Evolutionary conservation across 2,113 vertebrate genomes (phyloP).

Genomic region (Aix galericulata): DNA sequence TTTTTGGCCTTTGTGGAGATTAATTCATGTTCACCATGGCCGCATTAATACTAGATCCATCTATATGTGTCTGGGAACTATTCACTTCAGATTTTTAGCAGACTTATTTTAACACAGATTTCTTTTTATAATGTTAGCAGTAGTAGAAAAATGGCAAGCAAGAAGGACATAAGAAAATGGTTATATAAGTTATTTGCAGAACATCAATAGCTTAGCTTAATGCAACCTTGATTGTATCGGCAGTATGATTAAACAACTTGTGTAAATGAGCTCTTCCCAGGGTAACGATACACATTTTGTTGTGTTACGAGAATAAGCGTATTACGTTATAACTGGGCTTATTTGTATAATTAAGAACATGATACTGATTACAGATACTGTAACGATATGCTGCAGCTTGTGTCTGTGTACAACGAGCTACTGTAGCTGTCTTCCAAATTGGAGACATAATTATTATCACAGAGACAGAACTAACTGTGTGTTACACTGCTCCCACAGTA

Average conservation of each 20-base stretch:
- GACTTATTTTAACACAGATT: background rate
- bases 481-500: background rate
- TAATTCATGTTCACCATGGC: background rate
- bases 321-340: background rate
- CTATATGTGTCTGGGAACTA: background rate
- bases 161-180: background rate
- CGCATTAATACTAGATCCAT: background rate
- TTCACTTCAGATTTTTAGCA: background rate
- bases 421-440: background rate
- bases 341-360: background rate
- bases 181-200: background rate
- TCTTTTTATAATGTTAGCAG: background rate
- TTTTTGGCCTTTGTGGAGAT: background rate
- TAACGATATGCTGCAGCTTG: background rate
- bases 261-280: fast-evolving
- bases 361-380: background rate
- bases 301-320: background rate
- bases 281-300: background rate
- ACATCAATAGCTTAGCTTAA: background rate
- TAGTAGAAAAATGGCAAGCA: background rate
- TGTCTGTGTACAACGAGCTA: background rate
- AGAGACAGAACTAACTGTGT: background rate
- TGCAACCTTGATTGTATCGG: background rate
- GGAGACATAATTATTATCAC: background rate
- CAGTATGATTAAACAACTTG: background rate